A percentile compares a stretch with the other conserved stretches of the same genome.
Conservation (phyloP, 2,888 invertebrate genomes). For the Thymelicus acteon region DNA sequence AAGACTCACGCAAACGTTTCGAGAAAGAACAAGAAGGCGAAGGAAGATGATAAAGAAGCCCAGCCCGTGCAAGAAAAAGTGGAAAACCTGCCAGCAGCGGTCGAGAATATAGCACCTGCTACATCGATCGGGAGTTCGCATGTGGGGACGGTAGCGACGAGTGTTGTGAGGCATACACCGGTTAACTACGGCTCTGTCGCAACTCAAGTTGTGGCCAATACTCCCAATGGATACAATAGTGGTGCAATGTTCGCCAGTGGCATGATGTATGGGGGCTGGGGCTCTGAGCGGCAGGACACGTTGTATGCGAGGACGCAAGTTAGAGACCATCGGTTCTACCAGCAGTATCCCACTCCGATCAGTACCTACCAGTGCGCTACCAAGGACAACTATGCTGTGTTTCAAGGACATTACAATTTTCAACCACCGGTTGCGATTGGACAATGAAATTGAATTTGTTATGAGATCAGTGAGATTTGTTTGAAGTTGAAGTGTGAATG, state of each 20-base stretch:
- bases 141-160: conserved; percentile 63
- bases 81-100: conserved; percentile 42
- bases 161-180: conserved; percentile 54
- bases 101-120: conserved; percentile 45
- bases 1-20: conserved; percentile 92
- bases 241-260: conserved; percentile 59
- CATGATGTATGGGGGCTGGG: conserved; percentile 64
- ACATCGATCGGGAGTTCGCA: conserved; percentile 61
- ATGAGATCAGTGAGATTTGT: not conserved
- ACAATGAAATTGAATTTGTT: conserved; percentile 55
- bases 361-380: conserved; percentile 75
- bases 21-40: conserved; percentile 76
- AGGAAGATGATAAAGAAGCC: conserved; percentile 71
- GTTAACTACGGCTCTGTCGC: conserved; percentile 67
- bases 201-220: conserved; percentile 57
- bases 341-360: conserved; percentile 69
- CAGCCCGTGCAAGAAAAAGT: conserved; percentile 55
- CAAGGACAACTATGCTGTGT: conserved; percentile 78
- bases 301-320: conserved; percentile 63
- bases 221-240: conserved; percentile 57
- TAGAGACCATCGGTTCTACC: conserved; percentile 70
- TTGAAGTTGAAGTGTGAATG: conserved; percentile 40
- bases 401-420: conserved; percentile 80
- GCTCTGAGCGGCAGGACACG: conserved; percentile 69
- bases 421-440: conserved; percentile 78